phyloP scores from a whole-genome alignment of 2,888 invertebrate genomes.

The Ophion ellenae region DNA sequence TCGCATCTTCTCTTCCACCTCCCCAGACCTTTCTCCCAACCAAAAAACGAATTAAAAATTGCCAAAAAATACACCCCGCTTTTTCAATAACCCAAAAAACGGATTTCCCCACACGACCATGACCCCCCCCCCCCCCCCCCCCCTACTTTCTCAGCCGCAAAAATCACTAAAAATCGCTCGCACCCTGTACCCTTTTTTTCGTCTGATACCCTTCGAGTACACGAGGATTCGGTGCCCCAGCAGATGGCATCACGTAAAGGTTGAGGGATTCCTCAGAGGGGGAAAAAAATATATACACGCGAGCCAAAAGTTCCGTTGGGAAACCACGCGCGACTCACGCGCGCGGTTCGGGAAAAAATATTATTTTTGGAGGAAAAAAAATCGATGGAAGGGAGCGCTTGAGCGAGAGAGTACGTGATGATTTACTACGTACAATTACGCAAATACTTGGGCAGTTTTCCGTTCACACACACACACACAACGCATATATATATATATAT shows the following conservation, averaged over 20 bases:
- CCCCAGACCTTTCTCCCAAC: no score
- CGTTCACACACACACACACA: background rate
- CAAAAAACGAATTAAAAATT: no score
- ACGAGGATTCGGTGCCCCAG: no score
- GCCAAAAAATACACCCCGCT: no score
- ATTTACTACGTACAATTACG: conserved; percentile 60
- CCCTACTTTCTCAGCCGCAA: no score
- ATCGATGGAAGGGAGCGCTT: conserved; percentile 14
- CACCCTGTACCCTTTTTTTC: no score
- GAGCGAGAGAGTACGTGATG: conserved; percentile 42
- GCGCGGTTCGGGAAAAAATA: conserved; percentile 33
- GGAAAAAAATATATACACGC: background rate
- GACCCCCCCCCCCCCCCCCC: no score
- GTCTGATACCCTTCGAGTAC: no score
- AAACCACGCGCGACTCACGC: conserved; percentile 63
- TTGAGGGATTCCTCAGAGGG: background rate
- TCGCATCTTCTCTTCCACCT: no score
- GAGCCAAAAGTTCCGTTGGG: conserved; percentile 47
- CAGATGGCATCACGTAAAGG: background rate
- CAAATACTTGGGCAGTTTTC: conserved; percentile 21
- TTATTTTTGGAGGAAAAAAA: conserved; percentile 15
- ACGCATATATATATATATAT: background rate
- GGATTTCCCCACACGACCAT: no score
- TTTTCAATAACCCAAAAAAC: no score
- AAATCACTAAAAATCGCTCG: no score